Evolutionary conservation across 2,888 invertebrate species (phyloP).

Genomic region (Rhamphomyia laevipes): DNA sequence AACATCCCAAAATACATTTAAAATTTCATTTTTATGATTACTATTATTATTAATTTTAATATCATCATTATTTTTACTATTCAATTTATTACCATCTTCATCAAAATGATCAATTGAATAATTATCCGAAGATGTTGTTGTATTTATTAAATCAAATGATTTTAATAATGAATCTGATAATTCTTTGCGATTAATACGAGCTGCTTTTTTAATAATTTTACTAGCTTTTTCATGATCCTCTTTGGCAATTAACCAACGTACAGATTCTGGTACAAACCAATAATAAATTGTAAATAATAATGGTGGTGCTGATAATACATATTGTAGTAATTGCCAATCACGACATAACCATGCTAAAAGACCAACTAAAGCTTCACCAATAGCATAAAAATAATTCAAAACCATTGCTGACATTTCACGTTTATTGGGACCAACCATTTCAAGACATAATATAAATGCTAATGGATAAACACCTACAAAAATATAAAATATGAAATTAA

Average conservation of each 20-base stretch:
- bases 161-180: constrained; percentile 38
- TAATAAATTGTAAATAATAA: constrained; percentile 46
- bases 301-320: constrained; percentile 48
- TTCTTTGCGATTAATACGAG: constrained; percentile 42
- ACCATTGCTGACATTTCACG: constrained; percentile 51
- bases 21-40: constrained; percentile 20
- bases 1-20: constrained; percentile 36
- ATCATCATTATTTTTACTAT: constrained; percentile 1
- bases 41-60: neutral
- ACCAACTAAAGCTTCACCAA: constrained; percentile 51
- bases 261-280: constrained; percentile 54
- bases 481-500: no score
- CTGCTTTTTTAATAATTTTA: constrained; percentile 43
- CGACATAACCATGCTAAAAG: constrained; percentile 45
- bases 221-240: constrained; percentile 43
- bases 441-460: constrained; percentile 50
- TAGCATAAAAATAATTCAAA: constrained; percentile 50
- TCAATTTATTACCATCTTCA: neutral
- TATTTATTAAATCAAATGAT: constrained; percentile 31
- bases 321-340: constrained; percentile 48
- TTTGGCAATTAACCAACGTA: constrained; percentile 51
- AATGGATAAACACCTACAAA: constrained; percentile 43
- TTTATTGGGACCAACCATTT: constrained; percentile 50
- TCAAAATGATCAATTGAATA: constrained; percentile 7
- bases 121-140: constrained; percentile 1